These are phyloP conservation scores for Maniola hyperantus DNA, from an alignment of 2,888 invertebrate genomes.

Conservation along the genomic window DNA sequence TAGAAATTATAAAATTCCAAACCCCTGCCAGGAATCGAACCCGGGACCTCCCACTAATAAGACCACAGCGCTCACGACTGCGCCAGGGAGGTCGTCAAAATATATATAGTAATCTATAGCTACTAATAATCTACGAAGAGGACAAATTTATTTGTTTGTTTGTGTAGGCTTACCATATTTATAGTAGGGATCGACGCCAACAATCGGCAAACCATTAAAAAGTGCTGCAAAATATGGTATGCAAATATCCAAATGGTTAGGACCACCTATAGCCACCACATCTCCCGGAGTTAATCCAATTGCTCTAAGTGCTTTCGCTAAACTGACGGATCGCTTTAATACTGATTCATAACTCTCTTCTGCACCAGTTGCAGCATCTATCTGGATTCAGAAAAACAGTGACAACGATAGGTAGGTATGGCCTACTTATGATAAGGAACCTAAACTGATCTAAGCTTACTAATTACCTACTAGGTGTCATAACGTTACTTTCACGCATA, in stretches of 20 bases:
- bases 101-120: slow-evolving; percentile 29
- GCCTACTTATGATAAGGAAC: too few relatives aligned
- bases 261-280: slow-evolving; percentile 60
- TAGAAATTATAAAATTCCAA: too few relatives aligned
- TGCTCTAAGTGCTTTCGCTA: slow-evolving; percentile 56
- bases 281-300: slow-evolving; percentile 60
- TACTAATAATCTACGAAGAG: too few relatives aligned
- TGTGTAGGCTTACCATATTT: slow-evolving; percentile 57
- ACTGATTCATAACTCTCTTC: slow-evolving; percentile 60
- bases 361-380: slow-evolving; percentile 66
- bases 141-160: too few relatives aligned
- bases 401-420: not conserved
- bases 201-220: slow-evolving; percentile 59
- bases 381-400: slow-evolving; percentile 46
- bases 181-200: slow-evolving; percentile 62
- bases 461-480: too few relatives aligned
- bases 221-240: slow-evolving; percentile 65
- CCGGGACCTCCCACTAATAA: too few relatives aligned
- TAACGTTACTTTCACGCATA: too few relatives aligned
- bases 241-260: slow-evolving; percentile 62
- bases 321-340: slow-evolving; percentile 52
- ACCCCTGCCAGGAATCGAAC: too few relatives aligned
- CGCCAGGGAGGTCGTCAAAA: too few relatives aligned
- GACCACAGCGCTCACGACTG: too few relatives aligned
- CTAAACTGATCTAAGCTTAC: too few relatives aligned